Evolutionary conservation across 1,140 invertebrate species (phyloP).

Genomic region (Lordiphosa clarofinis): DNA sequence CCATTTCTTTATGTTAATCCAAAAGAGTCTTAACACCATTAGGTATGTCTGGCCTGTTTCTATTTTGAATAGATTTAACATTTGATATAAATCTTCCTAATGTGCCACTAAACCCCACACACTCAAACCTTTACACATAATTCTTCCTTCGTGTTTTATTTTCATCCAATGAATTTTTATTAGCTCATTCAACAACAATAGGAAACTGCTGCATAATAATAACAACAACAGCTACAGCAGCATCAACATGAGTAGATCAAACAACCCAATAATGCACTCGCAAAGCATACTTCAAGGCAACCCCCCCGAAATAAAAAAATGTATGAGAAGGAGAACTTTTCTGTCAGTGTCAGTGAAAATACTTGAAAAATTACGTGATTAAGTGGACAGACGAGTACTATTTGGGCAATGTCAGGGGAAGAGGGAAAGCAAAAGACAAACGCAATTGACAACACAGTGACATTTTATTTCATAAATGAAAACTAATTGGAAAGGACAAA

Average conservation of each 20-base stretch:
- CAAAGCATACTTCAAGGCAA: constrained; percentile 54
- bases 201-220: constrained; percentile 72
- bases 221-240: constrained; percentile 37
- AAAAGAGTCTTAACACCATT: constrained; percentile 1
- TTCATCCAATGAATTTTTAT: constrained; percentile 67
- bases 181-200: constrained; percentile 61
- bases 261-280: constrained; percentile 44
- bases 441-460: constrained; percentile 1
- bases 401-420: constrained; percentile 1
- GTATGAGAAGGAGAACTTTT: constrained; percentile 20
- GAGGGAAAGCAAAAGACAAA: constrained; percentile 1
- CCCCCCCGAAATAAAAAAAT: constrained; percentile 17
- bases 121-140: constrained; percentile 9
- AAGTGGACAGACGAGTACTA: constrained; percentile 57
- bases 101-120: constrained; percentile 7
- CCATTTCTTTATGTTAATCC: not conserved
- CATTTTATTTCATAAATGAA: not conserved
- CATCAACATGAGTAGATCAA: constrained; percentile 36
- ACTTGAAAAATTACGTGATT: constrained; percentile 64
- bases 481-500: not conserved
- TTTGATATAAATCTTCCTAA: constrained; percentile 1
- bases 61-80: not conserved
- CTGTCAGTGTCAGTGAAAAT: constrained; percentile 23
- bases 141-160: constrained; percentile 10
- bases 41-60: not conserved